Conservation (phyloP, 35 echinoderm and acorn worm species). For the Hemicentrotus pulcherrimus region DNA sequence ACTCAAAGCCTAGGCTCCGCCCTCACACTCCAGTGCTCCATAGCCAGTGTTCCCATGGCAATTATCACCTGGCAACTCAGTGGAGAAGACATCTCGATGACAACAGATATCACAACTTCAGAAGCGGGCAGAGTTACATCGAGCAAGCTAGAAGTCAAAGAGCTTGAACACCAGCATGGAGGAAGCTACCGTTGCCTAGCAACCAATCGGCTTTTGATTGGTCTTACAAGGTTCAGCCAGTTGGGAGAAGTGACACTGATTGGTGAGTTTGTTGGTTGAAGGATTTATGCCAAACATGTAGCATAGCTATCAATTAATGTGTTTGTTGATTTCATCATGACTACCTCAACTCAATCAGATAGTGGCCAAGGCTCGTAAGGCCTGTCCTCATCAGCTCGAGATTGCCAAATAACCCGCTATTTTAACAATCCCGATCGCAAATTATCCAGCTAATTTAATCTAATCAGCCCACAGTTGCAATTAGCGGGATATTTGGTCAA, state of each 20-base stretch:
- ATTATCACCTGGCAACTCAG: conserved; percentile 78
- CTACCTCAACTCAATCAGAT: no score
- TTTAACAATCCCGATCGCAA: no score
- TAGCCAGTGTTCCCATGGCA: conserved; percentile 76
- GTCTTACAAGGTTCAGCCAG: conserved; percentile 58
- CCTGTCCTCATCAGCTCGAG: no score
- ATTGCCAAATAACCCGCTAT: no score
- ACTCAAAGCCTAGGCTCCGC: conserved; percentile 59
- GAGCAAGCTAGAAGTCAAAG: conserved; percentile 56
- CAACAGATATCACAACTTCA: conserved; percentile 28
- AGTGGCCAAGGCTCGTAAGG: no score
- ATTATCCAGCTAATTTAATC: no score
- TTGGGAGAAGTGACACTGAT: conserved; percentile 71
- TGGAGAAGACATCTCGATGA: conserved; percentile 59
- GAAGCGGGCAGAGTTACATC: conserved; percentile 49
- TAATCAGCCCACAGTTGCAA: no score
- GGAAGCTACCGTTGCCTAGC: conserved; percentile 83
- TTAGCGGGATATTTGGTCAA: no score
- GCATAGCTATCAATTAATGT: no score
- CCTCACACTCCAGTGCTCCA: conserved; percentile 65
- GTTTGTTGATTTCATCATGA: no score
- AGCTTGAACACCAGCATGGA: conserved; percentile 69
- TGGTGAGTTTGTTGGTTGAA: conserved; percentile 51
- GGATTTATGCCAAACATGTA: no score
- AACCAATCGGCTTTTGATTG: conserved; percentile 60